These are phyloP conservation scores for Chrysolina oricalcia DNA, from an alignment of 2,888 invertebrate genomes.

Conservation along the genomic window DNA sequence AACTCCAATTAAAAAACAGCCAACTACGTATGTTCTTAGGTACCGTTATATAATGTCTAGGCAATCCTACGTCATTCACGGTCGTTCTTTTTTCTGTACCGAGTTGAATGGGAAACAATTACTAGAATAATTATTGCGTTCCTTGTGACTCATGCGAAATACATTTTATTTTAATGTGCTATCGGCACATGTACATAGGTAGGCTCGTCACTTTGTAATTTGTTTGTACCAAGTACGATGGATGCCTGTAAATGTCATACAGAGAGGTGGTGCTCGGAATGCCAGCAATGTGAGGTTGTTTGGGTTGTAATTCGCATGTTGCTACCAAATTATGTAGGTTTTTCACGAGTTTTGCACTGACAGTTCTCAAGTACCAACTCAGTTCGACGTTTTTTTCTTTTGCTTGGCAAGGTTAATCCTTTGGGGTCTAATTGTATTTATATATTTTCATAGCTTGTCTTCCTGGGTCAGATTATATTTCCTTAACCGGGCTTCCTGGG, in stretches of 20 bases:
- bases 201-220: slow-evolving; percentile 42
- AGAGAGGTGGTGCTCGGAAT: background rate
- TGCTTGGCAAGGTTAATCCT: no score
- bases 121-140: slow-evolving; percentile 30
- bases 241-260: slow-evolving; percentile 28
- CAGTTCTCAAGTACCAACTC: no score
- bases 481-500: no score
- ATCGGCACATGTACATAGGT: slow-evolving; percentile 27
- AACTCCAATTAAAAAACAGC: background rate
- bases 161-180: slow-evolving; percentile 36
- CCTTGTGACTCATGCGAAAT: slow-evolving; percentile 41
- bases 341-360: no score
- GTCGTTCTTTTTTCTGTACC: background rate
- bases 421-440: no score
- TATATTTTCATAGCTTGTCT: no score
- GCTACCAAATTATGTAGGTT: no score
- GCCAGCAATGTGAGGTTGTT: no score
- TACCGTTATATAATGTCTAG: slow-evolving; percentile 17
- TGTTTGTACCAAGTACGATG: slow-evolving; percentile 47
- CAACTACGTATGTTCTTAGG: background rate
- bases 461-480: no score
- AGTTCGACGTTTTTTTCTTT: no score
- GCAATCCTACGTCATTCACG: slow-evolving; percentile 6
- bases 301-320: no score
- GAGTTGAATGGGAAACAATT: slow-evolving; percentile 25